A percentile compares a stretch with the other conserved stretches of the same genome.
These are phyloP conservation scores for Tangara arthus DNA, from an alignment of 2,797 vertebrate species.

Conservation along the genomic window DNA sequence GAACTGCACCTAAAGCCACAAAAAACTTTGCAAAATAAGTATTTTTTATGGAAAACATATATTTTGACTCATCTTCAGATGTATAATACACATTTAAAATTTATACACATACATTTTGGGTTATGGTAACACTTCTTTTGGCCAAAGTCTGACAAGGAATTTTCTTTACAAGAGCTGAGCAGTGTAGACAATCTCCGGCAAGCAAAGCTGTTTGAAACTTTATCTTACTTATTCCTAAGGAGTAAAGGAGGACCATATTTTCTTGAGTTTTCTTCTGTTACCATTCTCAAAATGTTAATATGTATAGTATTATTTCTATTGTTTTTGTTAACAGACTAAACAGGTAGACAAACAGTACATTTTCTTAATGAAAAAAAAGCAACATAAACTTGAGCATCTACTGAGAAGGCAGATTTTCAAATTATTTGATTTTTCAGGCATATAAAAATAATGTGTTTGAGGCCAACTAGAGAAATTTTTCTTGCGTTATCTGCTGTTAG, in stretches of 20 bases:
- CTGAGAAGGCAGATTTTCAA: not conserved
- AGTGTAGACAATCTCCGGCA: not conserved
- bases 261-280: not conserved
- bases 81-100: not conserved
- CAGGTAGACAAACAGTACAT: not conserved
- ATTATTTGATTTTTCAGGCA: not conserved
- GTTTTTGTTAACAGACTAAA: not conserved
- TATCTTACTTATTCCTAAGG: not conserved
- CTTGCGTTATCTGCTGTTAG: not conserved
- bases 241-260: not conserved
- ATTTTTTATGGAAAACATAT: not conserved
- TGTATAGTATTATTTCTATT: not conserved
- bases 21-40: not conserved
- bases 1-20: not conserved
- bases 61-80: not conserved
- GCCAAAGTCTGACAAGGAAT: not conserved
- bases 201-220: not conserved
- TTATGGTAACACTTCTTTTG: not conserved
- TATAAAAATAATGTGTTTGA: not conserved
- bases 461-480: not conserved
- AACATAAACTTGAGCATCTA: not conserved
- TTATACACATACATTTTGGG: not conserved
- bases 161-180: not conserved
- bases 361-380: not conserved
- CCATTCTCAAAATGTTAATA: not conserved